phyloP scores from a whole-genome alignment of 2,888 invertebrate genomes.

The Bombylius discolor region DNA sequence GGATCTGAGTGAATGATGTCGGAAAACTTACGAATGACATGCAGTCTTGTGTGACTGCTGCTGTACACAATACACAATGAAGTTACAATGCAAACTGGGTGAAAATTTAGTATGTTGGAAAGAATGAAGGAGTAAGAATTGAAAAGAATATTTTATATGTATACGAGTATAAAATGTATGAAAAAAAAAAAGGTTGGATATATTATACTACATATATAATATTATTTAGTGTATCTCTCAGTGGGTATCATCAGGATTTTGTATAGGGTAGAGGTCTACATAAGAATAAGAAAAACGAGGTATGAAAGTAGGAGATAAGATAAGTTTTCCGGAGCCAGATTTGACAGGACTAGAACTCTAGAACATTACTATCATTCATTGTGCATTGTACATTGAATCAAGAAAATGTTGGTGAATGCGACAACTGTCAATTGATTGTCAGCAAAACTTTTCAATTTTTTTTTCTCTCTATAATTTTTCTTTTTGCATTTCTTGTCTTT shows the following conservation, averaged over 20 bases:
- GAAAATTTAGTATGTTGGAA: too few relatives aligned
- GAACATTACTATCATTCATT: background rate
- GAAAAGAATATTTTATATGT: too few relatives aligned
- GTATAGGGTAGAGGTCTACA: too few relatives aligned
- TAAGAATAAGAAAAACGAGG: too few relatives aligned
- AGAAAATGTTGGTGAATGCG: slow-evolving; percentile 1
- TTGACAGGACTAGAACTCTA: background rate
- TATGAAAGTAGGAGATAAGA: background rate
- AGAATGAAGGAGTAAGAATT: too few relatives aligned
- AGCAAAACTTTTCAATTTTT: slow-evolving; percentile 3
- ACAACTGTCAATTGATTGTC: slow-evolving; percentile 9
- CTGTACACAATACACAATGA: slow-evolving; percentile 2
- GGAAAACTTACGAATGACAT: slow-evolving; percentile 7
- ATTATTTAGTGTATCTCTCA: too few relatives aligned
- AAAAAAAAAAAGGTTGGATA: too few relatives aligned
- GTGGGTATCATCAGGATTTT: too few relatives aligned
- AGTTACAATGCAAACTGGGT: too few relatives aligned
- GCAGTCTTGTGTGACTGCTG: slow-evolving; percentile 2
- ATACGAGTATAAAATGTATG: too few relatives aligned
- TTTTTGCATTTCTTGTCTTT: background rate
- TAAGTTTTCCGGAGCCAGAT: background rate
- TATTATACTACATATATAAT: too few relatives aligned
- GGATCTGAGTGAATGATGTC: slow-evolving; percentile 4
- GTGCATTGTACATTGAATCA: background rate
- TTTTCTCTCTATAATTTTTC: background rate